phyloP scores from a whole-genome alignment of 2,888 invertebrate genomes.

The Thelaira solivaga region DNA sequence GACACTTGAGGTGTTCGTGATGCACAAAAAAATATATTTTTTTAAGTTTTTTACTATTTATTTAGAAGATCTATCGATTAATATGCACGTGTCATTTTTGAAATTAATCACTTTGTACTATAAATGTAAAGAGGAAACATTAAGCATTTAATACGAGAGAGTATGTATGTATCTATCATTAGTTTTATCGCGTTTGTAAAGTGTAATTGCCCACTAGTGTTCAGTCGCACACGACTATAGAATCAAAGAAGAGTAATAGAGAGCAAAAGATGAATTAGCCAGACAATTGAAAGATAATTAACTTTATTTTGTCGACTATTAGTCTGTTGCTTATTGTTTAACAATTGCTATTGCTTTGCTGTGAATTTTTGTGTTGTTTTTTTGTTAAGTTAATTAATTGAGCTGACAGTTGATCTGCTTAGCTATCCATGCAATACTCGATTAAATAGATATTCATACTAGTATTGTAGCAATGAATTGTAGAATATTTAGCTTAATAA shows the following conservation, averaged over 20 bases:
- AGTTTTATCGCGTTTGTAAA: no score
- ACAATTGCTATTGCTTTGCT: no score
- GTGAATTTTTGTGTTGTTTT: not conserved
- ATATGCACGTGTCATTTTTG: constrained; percentile 3
- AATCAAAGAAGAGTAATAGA: not conserved
- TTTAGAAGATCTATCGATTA: constrained; percentile 12
- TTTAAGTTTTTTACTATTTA: no score
- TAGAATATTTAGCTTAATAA: no score
- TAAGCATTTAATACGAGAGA: no score
- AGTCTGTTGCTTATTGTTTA: constrained; percentile 21
- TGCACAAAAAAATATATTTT: no score
- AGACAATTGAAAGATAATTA: not conserved
- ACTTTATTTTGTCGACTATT: constrained; percentile 12
- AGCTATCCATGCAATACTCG: not conserved
- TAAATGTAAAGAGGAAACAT: constrained; percentile 2
- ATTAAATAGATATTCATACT: no score
- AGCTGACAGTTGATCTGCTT: not conserved
- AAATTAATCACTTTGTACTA: constrained; percentile 12
- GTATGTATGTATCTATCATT: no score
- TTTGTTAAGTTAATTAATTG: constrained; percentile 18
- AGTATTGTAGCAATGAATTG: no score
- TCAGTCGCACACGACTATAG: no score
- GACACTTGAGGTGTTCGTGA: constrained; percentile 38
- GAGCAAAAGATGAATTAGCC: not conserved
- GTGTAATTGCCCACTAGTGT: no score